Base-by-base conservation (phyloP, 2,797 vertebrate genomes). In the Philypnodon macrostomus region DNA sequence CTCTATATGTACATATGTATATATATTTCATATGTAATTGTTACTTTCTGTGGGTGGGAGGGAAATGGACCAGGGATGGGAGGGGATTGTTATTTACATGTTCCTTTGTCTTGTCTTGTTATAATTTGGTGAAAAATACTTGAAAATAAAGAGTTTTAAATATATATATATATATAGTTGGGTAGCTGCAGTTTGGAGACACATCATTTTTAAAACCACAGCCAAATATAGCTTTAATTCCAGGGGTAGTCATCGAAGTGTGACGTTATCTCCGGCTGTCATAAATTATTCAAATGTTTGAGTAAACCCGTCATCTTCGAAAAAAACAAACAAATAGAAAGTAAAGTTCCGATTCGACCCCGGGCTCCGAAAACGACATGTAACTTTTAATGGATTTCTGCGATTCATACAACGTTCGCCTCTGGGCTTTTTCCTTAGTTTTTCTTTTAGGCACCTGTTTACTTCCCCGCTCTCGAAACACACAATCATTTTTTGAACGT, bases 321-420 rank as follows among this genome's bases (percentile, higher is more conserved):
- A 67, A 70, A 75, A 32, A 44, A 65, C n/a, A n/a, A n/a, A n/a
- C n/a, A n/a, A n/a, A n/a, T n/a, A n/a, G 67, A 75, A 23, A 60
- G 51, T 46, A 73, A 74, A 81, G 63, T 74, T 80, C 67, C 37
- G 54, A 45, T 58, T 61, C 52, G 67, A 79, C 59, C 56, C 18
- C 47, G 67, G 64, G 61, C 69, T 68, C 57, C 14, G 51, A 63
- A 56, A 73, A 74, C 70, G 51, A 70, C 75, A 83, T 53, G 70
- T 58, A 63, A 67, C 65, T 53, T 58, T 64, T 80, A 79, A 82
- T 79, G 75, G 67, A 77, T 75, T 83, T 78, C 67, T 73, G 52
- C 64, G 69, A 66, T 79, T 83, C 58, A 66, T 78, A 67, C 55
- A 65, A 67, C 61, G 61, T 37, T 11, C 62, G 67, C 76, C 81